These are phyloP conservation scores for Cynodonichthys magdalenae DNA, from an alignment of 2,797 vertebrate genomes.

Conservation along the genomic window DNA sequence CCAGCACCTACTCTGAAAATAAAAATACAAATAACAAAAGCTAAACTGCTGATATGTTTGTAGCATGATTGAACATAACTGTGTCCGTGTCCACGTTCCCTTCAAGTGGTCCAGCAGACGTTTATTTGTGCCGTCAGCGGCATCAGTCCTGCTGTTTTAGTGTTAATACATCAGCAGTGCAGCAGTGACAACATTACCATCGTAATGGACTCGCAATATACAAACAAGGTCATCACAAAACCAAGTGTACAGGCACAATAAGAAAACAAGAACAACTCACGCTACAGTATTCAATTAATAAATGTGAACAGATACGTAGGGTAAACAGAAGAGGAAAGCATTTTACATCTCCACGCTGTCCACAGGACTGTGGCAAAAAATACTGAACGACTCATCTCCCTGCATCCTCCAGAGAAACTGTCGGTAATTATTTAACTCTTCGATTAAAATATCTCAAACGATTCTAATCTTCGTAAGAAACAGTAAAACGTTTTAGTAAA, in stretches of 20 bases:
- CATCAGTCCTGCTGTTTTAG: slow-evolving; percentile 80
- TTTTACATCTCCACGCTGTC: slow-evolving; percentile 87
- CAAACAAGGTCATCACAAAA: slow-evolving; percentile 88
- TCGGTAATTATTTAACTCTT: slow-evolving; percentile 59
- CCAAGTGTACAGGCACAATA: slow-evolving; percentile 87
- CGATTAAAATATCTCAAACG: slow-evolving; percentile 54
- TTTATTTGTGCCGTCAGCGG: slow-evolving; percentile 68
- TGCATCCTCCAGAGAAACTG: slow-evolving; percentile 63
- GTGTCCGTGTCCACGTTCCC: slow-evolving; percentile 72
- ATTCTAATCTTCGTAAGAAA: slow-evolving; percentile 56
- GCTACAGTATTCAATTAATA: slow-evolving; percentile 89
- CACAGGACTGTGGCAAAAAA: slow-evolving; percentile 88
- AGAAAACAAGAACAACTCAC: slow-evolving; percentile 87
- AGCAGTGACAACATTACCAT: slow-evolving; percentile 92
- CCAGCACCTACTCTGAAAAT: slow-evolving; percentile 96
- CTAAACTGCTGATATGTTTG: slow-evolving; percentile 93
- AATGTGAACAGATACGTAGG: slow-evolving; percentile 89
- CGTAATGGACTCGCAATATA: slow-evolving; percentile 86
- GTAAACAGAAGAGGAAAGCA: slow-evolving; percentile 80
- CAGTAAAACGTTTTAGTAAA: slow-evolving; percentile 47
- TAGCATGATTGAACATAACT: slow-evolving; percentile 82
- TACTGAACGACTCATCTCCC: slow-evolving; percentile 62
- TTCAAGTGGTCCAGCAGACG: slow-evolving; percentile 60
- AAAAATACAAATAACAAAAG: slow-evolving; percentile 83
- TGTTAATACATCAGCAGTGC: slow-evolving; percentile 88